Conservation (phyloP, 2,797 vertebrate genomes). For the Aulostomus chinensis region DNA sequence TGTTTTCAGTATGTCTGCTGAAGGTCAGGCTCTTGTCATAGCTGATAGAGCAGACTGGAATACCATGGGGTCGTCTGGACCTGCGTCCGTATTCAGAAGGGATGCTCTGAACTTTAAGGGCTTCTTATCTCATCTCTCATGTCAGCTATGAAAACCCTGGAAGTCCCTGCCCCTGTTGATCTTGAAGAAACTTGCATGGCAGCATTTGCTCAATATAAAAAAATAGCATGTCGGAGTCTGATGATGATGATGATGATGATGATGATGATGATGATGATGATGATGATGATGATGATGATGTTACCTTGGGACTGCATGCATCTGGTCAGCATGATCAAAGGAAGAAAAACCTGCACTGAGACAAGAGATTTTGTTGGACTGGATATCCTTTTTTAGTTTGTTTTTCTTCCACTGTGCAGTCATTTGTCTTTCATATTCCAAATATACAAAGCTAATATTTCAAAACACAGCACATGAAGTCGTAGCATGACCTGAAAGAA, state of each 20-base stretch:
- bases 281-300: slow-evolving; percentile 29
- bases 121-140: slow-evolving; percentile 36
- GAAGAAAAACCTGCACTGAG: slow-evolving; percentile 47
- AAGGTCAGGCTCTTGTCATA: slow-evolving; percentile 54
- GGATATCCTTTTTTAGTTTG: slow-evolving; percentile 7
- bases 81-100: slow-evolving; percentile 47
- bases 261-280: slow-evolving; percentile 21
- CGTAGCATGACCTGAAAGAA: slow-evolving; percentile 62
- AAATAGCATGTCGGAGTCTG: slow-evolving; percentile 55
- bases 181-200: slow-evolving; percentile 61
- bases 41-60: slow-evolving; percentile 32
- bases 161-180: slow-evolving; percentile 36
- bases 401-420: slow-evolving; percentile 57
- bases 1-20: slow-evolving; percentile 20
- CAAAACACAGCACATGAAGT: slow-evolving; percentile 12
- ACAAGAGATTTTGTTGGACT: neutral
- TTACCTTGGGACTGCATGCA: slow-evolving; percentile 57
- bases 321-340: slow-evolving; percentile 64
- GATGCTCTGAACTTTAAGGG: slow-evolving; percentile 48
- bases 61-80: slow-evolving; percentile 35
- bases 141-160: slow-evolving; percentile 31
- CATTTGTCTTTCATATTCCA: slow-evolving; percentile 10
- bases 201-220: slow-evolving; percentile 37
- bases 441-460: slow-evolving; percentile 10
- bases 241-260: slow-evolving; percentile 19